Evolutionary conservation across 1,140 invertebrate species (phyloP).

Genomic region (Ooceraea biroi): DNA sequence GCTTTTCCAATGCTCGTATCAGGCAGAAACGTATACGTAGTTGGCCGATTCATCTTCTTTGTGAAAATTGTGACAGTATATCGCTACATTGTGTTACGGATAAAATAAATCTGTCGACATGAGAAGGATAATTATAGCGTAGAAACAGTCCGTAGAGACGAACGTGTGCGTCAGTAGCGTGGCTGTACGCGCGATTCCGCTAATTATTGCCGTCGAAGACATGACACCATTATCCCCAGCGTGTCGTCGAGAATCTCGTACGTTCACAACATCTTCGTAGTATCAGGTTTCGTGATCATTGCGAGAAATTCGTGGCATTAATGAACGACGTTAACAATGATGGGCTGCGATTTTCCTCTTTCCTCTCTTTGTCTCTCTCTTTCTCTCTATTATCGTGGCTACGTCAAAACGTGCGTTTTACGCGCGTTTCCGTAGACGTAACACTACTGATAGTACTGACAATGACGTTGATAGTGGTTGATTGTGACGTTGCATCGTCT

Average conservation of each 20-base stretch:
- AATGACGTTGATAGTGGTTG: slow-evolving; percentile 72
- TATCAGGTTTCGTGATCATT: slow-evolving; percentile 34
- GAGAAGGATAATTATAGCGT: slow-evolving; percentile 28
- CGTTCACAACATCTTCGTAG: slow-evolving; percentile 25
- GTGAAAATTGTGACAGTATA: slow-evolving; percentile 32
- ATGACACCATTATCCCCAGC: slow-evolving; percentile 34
- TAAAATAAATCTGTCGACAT: slow-evolving; percentile 41
- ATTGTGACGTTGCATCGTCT: slow-evolving; percentile 53
- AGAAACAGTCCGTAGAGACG: slow-evolving; percentile 24
- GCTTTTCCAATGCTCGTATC: slow-evolving; percentile 31
- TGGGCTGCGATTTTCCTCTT: slow-evolving; percentile 32
- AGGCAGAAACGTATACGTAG: slow-evolving; percentile 36
- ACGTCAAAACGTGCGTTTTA: neutral
- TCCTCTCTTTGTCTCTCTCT: no score
- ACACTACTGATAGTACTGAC: slow-evolving; percentile 63
- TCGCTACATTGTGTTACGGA: slow-evolving; percentile 60
- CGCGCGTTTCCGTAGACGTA: slow-evolving; percentile 23
- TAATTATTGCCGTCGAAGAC: slow-evolving; percentile 43
- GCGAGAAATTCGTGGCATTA: slow-evolving; percentile 60
- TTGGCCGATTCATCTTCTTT: slow-evolving; percentile 47
- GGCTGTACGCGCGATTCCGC: slow-evolving; percentile 25
- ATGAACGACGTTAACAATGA: slow-evolving; percentile 47
- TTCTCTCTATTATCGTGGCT: neutral
- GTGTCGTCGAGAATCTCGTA: slow-evolving; percentile 13
- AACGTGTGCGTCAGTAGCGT: slow-evolving; percentile 58